Conservation (phyloP, 2,113 vertebrate species). For the Oncorhynchus tshawytscha region DNA sequence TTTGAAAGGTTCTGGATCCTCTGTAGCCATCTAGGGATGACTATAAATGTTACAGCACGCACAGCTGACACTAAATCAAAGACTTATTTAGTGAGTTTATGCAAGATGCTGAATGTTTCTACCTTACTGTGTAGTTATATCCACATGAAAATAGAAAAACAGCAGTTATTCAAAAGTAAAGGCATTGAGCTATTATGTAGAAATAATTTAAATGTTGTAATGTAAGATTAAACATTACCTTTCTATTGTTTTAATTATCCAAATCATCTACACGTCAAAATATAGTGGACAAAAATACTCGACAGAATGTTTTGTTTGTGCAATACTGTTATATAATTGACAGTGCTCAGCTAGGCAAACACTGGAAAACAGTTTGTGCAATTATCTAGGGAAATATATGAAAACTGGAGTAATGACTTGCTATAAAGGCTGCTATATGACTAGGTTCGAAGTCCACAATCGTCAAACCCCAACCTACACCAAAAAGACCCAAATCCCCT, state of each 20-base stretch:
- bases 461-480: neutral
- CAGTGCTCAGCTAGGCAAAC: neutral
- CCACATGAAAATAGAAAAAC: neutral
- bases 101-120: conserved; percentile 9
- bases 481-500: conserved; percentile 31
- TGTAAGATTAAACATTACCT: neutral
- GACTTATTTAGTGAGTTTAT: conserved; percentile 1
- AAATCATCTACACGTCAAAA: neutral
- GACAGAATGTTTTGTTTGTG: neutral
- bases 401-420: neutral
- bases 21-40: conserved; percentile 2
- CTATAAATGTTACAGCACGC: neutral
- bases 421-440: neutral
- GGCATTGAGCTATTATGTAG: neutral
- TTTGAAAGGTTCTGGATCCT: neutral
- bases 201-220: neutral
- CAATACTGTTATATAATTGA: neutral
- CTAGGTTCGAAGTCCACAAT: neutral
- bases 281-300: neutral
- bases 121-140: neutral
- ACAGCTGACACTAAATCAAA: conserved; percentile 3
- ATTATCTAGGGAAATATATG: neutral
- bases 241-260: neutral
- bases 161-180: neutral
- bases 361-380: neutral